Base-by-base conservation (phyloP, 2,888 invertebrate genomes). In the Thera britannica region DNA sequence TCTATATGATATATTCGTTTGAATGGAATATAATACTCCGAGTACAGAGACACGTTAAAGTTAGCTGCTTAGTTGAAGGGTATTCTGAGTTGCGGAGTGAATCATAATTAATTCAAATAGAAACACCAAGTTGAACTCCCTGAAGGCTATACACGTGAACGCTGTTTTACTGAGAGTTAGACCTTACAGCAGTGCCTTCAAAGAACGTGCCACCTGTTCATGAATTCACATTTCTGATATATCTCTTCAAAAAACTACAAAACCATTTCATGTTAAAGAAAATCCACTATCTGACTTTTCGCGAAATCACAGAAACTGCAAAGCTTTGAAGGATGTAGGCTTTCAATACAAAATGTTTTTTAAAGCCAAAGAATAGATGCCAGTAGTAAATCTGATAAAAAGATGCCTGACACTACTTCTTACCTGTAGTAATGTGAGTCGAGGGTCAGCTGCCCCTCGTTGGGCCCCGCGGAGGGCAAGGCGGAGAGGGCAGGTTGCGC, bases 351-450 rank as follows among this genome's bases (percentile, higher is more conserved):
- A 23, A 23, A 23, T 23, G 23, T 23, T 23, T 23, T 23, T 23
- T 23, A 23, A 23, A 23, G 23, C 23, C 23, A 23, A 23, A 23
- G 23, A 23, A 23, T 38, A 38, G 38, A 38, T 4, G 5, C 3
- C 38, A 4, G 5, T 5, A 4, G 5, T 4, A 38, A 38, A 38
- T 4, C 38, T 38, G 38, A 38, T 4, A 38, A 38, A 38, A 38
- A 5, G 5, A 38, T 38, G 8, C 7, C 0, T 46, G 46, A 46
- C 46, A 48, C 6, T 3, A 36, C 23, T 51, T 36, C 68, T 73
- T 48, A 90, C 92, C 92, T 93, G 77, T 93, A 93, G 74, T 93
- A 93, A 66, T 92, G 93, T 0, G 89, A 80, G 76, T 92, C 92
- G 11, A 90, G 71, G 2, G 88, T 85, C 36, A 90, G 77, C 0